phyloP scores from a whole-genome alignment of 2,113 vertebrate genomes.

The Tragelaphus strepsiceros region DNA sequence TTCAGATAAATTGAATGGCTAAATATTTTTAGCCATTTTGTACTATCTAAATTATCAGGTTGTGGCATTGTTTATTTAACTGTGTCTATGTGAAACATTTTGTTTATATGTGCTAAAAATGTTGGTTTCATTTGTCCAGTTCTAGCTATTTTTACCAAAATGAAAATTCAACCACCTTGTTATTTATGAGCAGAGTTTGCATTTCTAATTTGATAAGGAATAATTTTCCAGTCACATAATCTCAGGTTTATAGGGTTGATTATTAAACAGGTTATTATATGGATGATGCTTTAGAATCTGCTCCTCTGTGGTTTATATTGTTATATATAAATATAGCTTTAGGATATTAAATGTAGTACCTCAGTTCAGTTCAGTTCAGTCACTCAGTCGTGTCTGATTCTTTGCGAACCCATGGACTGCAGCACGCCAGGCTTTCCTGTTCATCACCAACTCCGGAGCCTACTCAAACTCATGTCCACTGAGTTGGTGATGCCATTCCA shows the following conservation, averaged over 20 bases:
- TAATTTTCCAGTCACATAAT: not conserved
- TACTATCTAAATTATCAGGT: not conserved
- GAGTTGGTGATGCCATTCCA: not conserved
- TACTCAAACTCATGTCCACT: not conserved
- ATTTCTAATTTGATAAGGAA: not conserved
- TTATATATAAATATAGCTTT: not conserved
- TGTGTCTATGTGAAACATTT: not conserved
- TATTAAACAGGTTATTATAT: slow-evolving; percentile 34
- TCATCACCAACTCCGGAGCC: not conserved
- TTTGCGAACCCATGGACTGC: not conserved
- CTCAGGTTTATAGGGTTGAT: not conserved
- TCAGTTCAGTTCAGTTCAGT: not conserved
- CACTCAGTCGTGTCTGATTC: not conserved
- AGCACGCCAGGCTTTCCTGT: not conserved
- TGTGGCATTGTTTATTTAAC: not conserved
- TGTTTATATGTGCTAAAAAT: not conserved
- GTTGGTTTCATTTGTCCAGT: not conserved
- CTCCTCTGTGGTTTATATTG: not conserved
- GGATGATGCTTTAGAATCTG: not conserved
- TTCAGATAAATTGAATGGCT: not conserved
- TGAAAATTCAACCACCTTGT: not conserved
- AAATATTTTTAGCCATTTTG: not conserved
- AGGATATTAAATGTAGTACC: not conserved
- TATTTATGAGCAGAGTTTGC: not conserved
- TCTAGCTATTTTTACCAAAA: not conserved